Evolutionary conservation across 2,888 invertebrate species (phyloP).

Genomic region (Cacoxenus indagator): DNA sequence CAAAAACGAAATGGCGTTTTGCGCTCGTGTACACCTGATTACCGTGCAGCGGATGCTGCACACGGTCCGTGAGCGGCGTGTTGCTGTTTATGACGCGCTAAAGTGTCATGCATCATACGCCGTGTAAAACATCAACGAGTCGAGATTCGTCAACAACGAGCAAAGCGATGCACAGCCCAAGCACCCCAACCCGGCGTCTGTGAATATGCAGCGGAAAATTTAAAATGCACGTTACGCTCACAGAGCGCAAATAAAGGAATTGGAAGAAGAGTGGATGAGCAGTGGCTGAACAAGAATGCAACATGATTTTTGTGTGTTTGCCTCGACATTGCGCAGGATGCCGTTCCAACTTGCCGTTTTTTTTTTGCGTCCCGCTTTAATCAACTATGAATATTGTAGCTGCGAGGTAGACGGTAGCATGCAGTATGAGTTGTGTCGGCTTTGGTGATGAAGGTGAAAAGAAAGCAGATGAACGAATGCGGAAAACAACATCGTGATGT

Average conservation of each 20-base stretch:
- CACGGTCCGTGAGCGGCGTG: constrained; percentile 33
- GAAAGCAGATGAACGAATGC: constrained; percentile 29
- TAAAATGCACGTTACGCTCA: background rate
- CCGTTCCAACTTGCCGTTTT: no score
- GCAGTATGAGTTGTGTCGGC: constrained; percentile 23
- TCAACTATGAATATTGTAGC: background rate
- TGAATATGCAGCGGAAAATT: background rate
- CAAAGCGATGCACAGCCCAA: constrained; percentile 1
- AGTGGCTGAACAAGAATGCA: background rate
- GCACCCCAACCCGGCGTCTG: background rate
- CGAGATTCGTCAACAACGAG: background rate
- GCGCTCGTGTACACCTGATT: constrained; percentile 43
- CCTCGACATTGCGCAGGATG: background rate
- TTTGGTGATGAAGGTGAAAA: constrained; percentile 24
- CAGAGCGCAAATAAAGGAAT: background rate
- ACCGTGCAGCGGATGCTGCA: constrained; percentile 31
- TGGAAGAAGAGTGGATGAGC: background rate
- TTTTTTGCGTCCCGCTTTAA: background rate
- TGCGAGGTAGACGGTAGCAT: no score
- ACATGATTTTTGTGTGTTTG: constrained; percentile 15
- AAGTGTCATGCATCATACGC: constrained; percentile 59
- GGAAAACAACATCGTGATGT: constrained; percentile 41
- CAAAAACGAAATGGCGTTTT: background rate
- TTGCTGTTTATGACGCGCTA: constrained; percentile 59
- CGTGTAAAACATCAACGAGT: constrained; percentile 30